Conservation (phyloP, 2,888 invertebrate genomes). For the Machimus atricapillus region DNA sequence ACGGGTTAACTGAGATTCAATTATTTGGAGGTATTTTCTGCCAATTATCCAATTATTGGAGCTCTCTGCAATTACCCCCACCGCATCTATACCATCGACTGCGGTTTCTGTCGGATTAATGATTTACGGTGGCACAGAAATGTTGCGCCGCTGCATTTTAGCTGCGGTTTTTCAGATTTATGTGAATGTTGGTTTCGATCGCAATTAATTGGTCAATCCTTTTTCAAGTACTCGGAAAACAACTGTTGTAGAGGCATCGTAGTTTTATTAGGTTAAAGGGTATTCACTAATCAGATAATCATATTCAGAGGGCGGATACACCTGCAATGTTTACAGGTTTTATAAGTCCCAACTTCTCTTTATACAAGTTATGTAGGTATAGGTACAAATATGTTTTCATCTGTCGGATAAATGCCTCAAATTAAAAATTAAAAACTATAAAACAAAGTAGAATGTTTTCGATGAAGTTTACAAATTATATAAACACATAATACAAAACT, state of each 20-base stretch:
- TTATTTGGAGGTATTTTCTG: slow-evolving; percentile 41
- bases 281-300: slow-evolving; percentile 16
- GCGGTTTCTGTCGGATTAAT: slow-evolving; percentile 27
- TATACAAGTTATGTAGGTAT: too few species aligned
- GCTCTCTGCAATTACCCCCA: slow-evolving; percentile 28
- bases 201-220: slow-evolving; percentile 35
- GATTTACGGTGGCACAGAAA: slow-evolving; percentile 40
- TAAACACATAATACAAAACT: too few species aligned
- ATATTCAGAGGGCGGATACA: not conserved
- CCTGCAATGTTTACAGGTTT: not conserved
- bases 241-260: slow-evolving; percentile 8
- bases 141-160: slow-evolving; percentile 29
- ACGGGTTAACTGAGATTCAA: slow-evolving; percentile 28
- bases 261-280: slow-evolving; percentile 29
- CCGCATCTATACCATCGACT: slow-evolving; percentile 8
- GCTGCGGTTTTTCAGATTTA: slow-evolving; percentile 32
- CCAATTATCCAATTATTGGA: slow-evolving; percentile 42
- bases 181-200: slow-evolving; percentile 24
- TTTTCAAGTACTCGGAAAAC: slow-evolving; percentile 8
- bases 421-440: not conserved
- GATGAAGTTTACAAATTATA: too few species aligned
- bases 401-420: not conserved
- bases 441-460: not conserved
- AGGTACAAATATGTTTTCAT: not conserved
- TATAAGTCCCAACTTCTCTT: not conserved